Base-by-base conservation (phyloP, 2,888 invertebrate genomes). In the Hirtodrosophila duncani region DNA sequence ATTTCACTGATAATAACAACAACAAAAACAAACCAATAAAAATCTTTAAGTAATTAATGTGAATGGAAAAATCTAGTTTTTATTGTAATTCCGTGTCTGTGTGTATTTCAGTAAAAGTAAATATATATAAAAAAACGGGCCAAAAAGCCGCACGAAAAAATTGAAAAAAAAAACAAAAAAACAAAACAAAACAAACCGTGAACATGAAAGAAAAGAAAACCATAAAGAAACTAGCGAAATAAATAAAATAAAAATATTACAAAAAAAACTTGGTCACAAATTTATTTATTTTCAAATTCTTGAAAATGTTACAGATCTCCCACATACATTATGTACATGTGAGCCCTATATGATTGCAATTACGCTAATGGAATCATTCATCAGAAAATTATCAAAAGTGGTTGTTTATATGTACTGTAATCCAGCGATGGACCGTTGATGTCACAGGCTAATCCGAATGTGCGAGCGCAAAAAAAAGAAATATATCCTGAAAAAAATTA, bases 71-170 rank as follows among this genome's bases (percentile, higher is more conserved):
- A 62, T 77, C 69, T 80, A 77, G 81, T 77, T 80, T 66, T 79
- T 70, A 81, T 75, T 77, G 79, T 81, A 77, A 77, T 77, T 82
- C 71, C 78, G 70, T 80, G 82, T 80, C 72, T 82, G 81, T 80
- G 82, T 77, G 82, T 81, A 82, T 69, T 81, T 77, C 81, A 77
- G 78, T 79, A 77, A 48, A 50, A 27, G 49, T 16, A 30, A 51
- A 41, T 45, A 42, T 29, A 41, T 24, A 51, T 53, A 43, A 39
- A 23, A 49, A 51, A 36, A 58, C 31, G 37, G 43, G 29, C 50
- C 45, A 24, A 53, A 57, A 31, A 52, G 53, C 50, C 53, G 49
- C 44, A 50, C 30, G 43, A 48, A 58, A 63, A 67, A 68, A 72
- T 50, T 50, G 42, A 33, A 52, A 55, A 74, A 70, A 60, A 49